phyloP scores from a whole-genome alignment of 2,888 invertebrate genomes.

The Sinhomidia bicolor region DNA sequence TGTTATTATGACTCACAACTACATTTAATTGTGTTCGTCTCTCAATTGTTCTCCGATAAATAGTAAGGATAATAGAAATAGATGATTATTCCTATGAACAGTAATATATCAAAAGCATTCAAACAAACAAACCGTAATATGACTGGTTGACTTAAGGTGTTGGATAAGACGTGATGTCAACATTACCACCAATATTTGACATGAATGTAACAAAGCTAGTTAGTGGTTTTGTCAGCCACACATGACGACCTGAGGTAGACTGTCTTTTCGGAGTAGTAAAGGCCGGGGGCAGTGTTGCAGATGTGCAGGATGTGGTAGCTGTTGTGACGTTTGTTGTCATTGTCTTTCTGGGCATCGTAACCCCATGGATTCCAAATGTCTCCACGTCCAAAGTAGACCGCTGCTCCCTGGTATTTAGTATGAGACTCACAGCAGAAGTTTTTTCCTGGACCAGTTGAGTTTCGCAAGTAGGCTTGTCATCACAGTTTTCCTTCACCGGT shows the following conservation, averaged over 20 bases:
- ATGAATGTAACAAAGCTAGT: slow-evolving; percentile 52
- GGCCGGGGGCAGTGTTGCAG: background rate
- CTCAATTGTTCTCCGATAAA: too few species aligned
- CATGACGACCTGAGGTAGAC: background rate
- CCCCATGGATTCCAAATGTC: background rate
- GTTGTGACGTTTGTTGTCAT: background rate
- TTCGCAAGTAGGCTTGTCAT: too few species aligned
- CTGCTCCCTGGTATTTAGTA: too few species aligned
- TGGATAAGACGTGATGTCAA: slow-evolving; percentile 57
- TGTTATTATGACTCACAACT: background rate
- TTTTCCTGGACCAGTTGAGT: too few species aligned
- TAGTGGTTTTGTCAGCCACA: slow-evolving; percentile 32
- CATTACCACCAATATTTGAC: slow-evolving; percentile 51
- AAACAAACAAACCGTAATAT: too few species aligned
- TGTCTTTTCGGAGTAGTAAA: background rate
- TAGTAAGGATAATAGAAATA: too few species aligned
- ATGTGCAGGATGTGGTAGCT: background rate
- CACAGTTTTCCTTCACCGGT: too few species aligned
- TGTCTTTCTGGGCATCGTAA: background rate
- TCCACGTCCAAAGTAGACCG: background rate
- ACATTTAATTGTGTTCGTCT: too few species aligned
- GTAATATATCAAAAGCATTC: too few species aligned
- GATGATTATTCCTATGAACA: too few species aligned
- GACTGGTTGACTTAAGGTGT: background rate
- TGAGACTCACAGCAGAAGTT: too few species aligned